Base-by-base conservation (phyloP, 1,140 invertebrate genomes). In the Octopus bimaculoides region DNA sequence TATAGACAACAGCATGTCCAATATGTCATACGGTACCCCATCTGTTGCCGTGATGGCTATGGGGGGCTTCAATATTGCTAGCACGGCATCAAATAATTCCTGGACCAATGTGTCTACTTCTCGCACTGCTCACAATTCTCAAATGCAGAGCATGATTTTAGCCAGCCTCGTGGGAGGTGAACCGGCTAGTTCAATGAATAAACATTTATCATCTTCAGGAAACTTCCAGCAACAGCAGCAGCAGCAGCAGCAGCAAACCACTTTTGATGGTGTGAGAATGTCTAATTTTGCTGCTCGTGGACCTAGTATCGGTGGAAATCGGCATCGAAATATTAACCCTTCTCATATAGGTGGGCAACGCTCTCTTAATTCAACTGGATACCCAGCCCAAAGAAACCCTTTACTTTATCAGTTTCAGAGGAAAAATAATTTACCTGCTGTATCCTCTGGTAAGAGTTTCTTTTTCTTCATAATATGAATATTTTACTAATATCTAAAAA, bases 211-310 rank as follows among this genome's bases (percentile, higher is more conserved):
- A 14, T 71, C 66, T 71, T 71, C 81, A 52, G 53, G 81, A 26
- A 75, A 80, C 54, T 77, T 71, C 12, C 82, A 83, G 54, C 82
- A 82, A 53, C 78, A 80, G 76, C 80, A 81, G 41, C 78, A 80
- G 69, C 78, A 81, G 54, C 53, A 75, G 53, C 71, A 78, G 74
- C 71, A 78, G 74, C 80, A 81, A 55, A 20, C 82, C 80, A 55
- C 82, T 75, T 56, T 77, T 77, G 66, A 54, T 79, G 66, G 52
- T 41, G 71, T 20, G 71, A 7, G 76, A 75, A 41, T 77, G 61
- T 17, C 73, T 77, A 12, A 78, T 69, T 52, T 81, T 81, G 78
- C 69, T 55, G 3, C 69, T 76, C 71, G 66, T 14, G 66, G 17
- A 71, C 66, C 66, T 71, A 20, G 66, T 9, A 20, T 71, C 14